phyloP scores from a whole-genome alignment of 2,113 vertebrate genomes.

The Mellivora capensis region DNA sequence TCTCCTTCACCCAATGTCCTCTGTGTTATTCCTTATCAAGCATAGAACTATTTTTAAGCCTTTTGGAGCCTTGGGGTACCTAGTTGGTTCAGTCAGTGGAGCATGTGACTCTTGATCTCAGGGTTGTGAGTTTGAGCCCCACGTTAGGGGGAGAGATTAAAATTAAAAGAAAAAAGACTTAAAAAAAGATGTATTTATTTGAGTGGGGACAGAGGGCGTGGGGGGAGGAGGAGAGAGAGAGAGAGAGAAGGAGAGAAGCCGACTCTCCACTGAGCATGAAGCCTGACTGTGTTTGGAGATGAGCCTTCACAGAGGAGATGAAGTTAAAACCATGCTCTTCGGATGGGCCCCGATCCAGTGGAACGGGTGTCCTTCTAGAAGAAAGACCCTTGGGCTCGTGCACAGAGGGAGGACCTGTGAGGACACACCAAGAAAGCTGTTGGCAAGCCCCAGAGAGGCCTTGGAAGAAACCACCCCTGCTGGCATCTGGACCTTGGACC shows the following conservation, averaged over 20 bases:
- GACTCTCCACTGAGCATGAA: too few relatives aligned
- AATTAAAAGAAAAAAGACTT: not conserved
- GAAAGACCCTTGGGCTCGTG: rapidly evolving
- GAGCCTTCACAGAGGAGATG: not conserved
- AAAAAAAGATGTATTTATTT: too few relatives aligned
- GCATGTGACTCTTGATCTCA: not conserved
- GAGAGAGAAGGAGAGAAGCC: too few relatives aligned
- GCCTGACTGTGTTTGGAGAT: not conserved
- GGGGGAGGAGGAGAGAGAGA: too few relatives aligned
- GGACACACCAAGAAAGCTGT: not conserved
- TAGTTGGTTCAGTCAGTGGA: not conserved
- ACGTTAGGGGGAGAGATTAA: not conserved
- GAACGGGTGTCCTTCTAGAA: not conserved
- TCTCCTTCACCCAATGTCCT: too few relatives aligned
- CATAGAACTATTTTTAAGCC: not conserved
- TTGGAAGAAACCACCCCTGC: not conserved
- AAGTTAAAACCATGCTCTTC: not conserved
- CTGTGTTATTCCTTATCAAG: too few relatives aligned
- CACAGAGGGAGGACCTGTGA: not conserved
- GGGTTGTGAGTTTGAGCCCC: not conserved
- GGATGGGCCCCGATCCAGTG: not conserved
- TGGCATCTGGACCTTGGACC: rapidly evolving
- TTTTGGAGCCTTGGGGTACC: not conserved
- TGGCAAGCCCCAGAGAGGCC: not conserved
- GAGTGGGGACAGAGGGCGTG: too few relatives aligned